phyloP scores from a whole-genome alignment of 2,888 invertebrate genomes.

The Cacoxenus indagator region DNA sequence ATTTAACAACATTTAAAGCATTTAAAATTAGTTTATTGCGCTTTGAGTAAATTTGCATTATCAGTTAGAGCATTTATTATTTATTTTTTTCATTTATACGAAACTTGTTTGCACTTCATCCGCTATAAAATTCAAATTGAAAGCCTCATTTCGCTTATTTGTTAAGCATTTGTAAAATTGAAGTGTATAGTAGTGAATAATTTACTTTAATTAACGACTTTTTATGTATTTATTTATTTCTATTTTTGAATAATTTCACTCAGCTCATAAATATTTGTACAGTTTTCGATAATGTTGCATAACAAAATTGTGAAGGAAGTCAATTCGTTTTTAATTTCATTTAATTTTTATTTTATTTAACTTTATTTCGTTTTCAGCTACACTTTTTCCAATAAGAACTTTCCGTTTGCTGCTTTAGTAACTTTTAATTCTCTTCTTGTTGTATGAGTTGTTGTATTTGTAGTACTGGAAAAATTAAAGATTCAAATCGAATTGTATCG shows the following conservation, averaged over 20 bases:
- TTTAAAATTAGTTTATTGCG: slow-evolving; percentile 15
- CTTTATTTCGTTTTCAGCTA: slow-evolving; percentile 27
- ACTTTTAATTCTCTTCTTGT: slow-evolving; percentile 31
- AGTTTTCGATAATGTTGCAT: slow-evolving; percentile 25
- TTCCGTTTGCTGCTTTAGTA: slow-evolving; percentile 6
- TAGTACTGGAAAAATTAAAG: not conserved
- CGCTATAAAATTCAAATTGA: slow-evolving; percentile 32
- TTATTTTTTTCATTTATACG: slow-evolving; percentile 42
- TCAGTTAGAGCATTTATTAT: slow-evolving; percentile 30
- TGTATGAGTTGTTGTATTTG: slow-evolving; percentile 26
- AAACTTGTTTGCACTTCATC: slow-evolving; percentile 30
- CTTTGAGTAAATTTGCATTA: slow-evolving; percentile 9
- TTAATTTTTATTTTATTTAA: no score
- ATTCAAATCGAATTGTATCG: not conserved
- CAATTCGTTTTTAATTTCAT: slow-evolving; percentile 8
- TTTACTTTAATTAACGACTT: not conserved
- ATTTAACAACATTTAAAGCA: slow-evolving; percentile 39
- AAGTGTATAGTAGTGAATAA: slow-evolving; percentile 25
- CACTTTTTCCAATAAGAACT: slow-evolving; percentile 36
- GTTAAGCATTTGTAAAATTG: slow-evolving; percentile 25
- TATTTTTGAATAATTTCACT: slow-evolving; percentile 3
- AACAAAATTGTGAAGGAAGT: slow-evolving; percentile 20
- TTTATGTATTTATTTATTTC: slow-evolving; percentile 1
- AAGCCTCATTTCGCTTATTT: slow-evolving; percentile 50
- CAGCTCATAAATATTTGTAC: slow-evolving; percentile 11